These are phyloP conservation scores for Lysiphlebus fabarum DNA, from an alignment of 1,140 invertebrate genomes.

Conservation along the genomic window DNA sequence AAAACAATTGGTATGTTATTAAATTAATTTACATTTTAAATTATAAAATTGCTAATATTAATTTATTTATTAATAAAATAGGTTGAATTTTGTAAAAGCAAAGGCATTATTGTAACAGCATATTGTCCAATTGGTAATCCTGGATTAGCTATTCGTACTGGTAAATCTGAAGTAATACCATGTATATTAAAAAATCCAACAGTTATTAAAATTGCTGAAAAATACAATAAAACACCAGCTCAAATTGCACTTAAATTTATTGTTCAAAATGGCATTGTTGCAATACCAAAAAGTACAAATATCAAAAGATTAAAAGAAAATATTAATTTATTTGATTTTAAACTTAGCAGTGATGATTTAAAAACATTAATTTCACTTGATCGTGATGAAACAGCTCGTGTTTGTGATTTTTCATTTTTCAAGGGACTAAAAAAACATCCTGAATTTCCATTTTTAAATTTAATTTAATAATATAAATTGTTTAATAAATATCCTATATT, in stretches of 20 bases:
- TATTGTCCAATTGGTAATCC: slow-evolving; percentile 65
- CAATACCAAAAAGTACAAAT: slow-evolving; percentile 65
- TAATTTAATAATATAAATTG: background rate
- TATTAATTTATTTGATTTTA: slow-evolving; percentile 54
- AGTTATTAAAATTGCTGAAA: slow-evolving; percentile 63
- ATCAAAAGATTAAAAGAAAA: slow-evolving; percentile 59
- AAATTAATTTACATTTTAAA: slow-evolving; percentile 17
- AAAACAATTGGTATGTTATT: slow-evolving; percentile 49
- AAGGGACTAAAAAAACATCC: slow-evolving; percentile 60
- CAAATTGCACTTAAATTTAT: slow-evolving; percentile 62
- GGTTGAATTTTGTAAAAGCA: slow-evolving; percentile 58
- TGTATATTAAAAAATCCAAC: slow-evolving; percentile 66
- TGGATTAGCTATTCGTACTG: slow-evolving; percentile 54
- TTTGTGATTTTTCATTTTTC: slow-evolving; percentile 65
- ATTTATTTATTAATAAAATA: slow-evolving; percentile 26
- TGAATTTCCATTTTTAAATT: slow-evolving; percentile 45
- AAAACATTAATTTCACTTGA: slow-evolving; percentile 51
- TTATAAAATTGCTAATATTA: slow-evolving; percentile 13
- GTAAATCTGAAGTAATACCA: slow-evolving; percentile 56
- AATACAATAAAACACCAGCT: slow-evolving; percentile 59
- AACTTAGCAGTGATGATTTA: slow-evolving; percentile 45
- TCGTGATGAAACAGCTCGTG: slow-evolving; percentile 57
- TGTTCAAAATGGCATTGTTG: slow-evolving; percentile 57
- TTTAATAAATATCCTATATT: background rate
- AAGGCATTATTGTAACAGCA: slow-evolving; percentile 60